Conservation (phyloP, 2,888 invertebrate species). For the Eristalis arbustorum region DNA sequence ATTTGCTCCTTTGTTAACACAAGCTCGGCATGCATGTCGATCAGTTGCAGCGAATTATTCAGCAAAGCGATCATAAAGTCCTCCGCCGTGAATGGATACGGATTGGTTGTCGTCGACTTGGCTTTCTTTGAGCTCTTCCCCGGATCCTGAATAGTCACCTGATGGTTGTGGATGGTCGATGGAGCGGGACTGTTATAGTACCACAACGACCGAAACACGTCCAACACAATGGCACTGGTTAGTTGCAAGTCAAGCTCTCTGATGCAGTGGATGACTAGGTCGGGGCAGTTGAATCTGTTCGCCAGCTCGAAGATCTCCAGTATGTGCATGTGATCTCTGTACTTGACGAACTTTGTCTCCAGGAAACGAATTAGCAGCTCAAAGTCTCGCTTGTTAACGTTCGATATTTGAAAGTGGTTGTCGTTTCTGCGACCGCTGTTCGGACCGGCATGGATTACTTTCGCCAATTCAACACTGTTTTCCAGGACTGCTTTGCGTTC, state of each 20-base stretch:
- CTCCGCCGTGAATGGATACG: conserved; percentile 79
- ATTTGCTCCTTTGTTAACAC: conserved; percentile 77
- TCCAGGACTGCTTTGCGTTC: conserved; percentile 78
- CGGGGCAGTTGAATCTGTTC: conserved; percentile 80
- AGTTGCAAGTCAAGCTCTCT: conserved; percentile 79
- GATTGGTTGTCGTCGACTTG: conserved; percentile 72
- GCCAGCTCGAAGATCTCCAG: conserved; percentile 79
- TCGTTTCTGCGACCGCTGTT: conserved; percentile 79
- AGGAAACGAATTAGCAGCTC: conserved; percentile 79
- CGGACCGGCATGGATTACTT: conserved; percentile 78
- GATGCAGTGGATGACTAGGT: conserved; percentile 79
- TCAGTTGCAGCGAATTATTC: conserved; percentile 79
- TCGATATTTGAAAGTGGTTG: conserved; percentile 79
- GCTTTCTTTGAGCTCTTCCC: conserved; percentile 63
- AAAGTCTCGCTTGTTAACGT: conserved; percentile 79
- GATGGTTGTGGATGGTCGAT: conserved; percentile 74
- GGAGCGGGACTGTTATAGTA: conserved; percentile 79
- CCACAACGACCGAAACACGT: conserved; percentile 79
- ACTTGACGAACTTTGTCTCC: conserved; percentile 79
- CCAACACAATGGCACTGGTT: conserved; percentile 78
- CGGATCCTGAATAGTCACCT: conserved; percentile 59
- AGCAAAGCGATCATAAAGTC: conserved; percentile 79
- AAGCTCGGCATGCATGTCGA: conserved; percentile 80
- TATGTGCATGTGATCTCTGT: conserved; percentile 79
- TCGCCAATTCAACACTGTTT: conserved; percentile 79